Base-by-base conservation (phyloP, 1,140 invertebrate genomes). In the Cyphomyrmex costatus region DNA sequence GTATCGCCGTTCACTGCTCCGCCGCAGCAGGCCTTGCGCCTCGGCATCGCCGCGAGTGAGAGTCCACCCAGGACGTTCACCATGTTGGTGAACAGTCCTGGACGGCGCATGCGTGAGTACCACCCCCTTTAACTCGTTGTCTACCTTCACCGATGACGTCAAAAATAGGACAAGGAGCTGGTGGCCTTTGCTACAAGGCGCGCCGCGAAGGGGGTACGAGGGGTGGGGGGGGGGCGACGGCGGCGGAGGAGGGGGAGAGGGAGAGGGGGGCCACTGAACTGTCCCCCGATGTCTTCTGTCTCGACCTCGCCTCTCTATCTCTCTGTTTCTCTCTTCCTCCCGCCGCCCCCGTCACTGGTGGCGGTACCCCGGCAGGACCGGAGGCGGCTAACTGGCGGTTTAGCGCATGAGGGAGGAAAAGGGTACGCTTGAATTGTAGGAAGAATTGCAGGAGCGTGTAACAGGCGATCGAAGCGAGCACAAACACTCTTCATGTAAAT, bases 151-250 rank as follows among this genome's bases (percentile, higher is more conserved):
- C 49, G 53, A 91, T 94, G 93, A 94, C 93, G 93, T 94, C 93
- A 94, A 92, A 94, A 94, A 93, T 94, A 92, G 94, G 93, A 93
- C 93, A 93, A 92, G 89, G 36, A 91, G 92, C 92, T 91, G 88
- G 89, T 91, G 89, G 82, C 27, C 78, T 88, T 51, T 51, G 78
- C 42, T 12, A n/a, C 14, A 53, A 74, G 30, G 33, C 24, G 53
- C 24, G 36, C 42, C 46, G 46, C 65, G 53, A n/a, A 60, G 24
- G 21, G 30, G 33, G 12, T 7, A 5, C n/a, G n/a, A n/a, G n/a
- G n/a, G n/a, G n/a, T n/a, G 16, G 16, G 51, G n/a, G 61, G 3
- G 3, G 3, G 46, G 42, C n/a, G n/a, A n/a, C n/a, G n/a, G n/a
- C n/a, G 60, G 24, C 21, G 49, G 42, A 51, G 27, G 12, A 30